Percentiles rank a stretch among this genome's conserved stretches.
Evolutionary conservation across 1,140 invertebrate genomes (phyloP).

Genomic region (Hestina assimilis): DNA sequence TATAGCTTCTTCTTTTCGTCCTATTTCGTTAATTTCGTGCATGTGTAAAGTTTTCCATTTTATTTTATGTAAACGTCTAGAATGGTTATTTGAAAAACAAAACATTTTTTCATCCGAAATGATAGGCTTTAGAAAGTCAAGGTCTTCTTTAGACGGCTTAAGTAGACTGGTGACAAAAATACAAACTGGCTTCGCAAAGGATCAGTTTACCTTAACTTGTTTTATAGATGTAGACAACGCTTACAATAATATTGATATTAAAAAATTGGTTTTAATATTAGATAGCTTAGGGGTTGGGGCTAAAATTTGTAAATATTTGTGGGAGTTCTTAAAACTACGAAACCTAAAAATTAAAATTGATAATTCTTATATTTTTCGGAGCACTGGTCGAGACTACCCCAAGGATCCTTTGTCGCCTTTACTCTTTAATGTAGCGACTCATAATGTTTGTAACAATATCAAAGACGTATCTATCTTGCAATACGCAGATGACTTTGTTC

Average conservation of each 20-base stretch:
- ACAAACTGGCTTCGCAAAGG: not conserved
- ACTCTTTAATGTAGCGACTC: too few relatives aligned
- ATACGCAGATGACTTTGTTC: too few relatives aligned
- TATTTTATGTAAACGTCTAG: conserved; percentile 1
- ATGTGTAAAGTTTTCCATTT: too few relatives aligned
- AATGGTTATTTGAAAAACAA: conserved; percentile 18
- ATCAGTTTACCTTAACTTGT: not conserved
- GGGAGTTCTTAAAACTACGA: too few relatives aligned
- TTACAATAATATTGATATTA: conserved; percentile 5
- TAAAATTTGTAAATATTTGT: not conserved
- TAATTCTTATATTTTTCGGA: too few relatives aligned
- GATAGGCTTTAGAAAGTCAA: conserved; percentile 16
- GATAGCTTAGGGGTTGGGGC: not conserved
- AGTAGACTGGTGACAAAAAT: not conserved
- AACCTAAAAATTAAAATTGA: too few relatives aligned
- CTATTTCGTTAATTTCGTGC: not conserved
- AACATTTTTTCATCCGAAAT: not conserved
- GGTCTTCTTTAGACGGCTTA: conserved; percentile 21
- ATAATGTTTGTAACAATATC: too few relatives aligned
- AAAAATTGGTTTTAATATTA: not conserved
- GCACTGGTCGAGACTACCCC: too few relatives aligned
- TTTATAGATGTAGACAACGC: conserved; percentile 11
- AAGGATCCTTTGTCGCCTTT: too few relatives aligned
- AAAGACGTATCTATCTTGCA: too few relatives aligned
- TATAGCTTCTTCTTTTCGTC: not conserved